Evolutionary conservation across 1,140 invertebrate genomes (phyloP).

Genomic region (Heterodera schachtii): DNA sequence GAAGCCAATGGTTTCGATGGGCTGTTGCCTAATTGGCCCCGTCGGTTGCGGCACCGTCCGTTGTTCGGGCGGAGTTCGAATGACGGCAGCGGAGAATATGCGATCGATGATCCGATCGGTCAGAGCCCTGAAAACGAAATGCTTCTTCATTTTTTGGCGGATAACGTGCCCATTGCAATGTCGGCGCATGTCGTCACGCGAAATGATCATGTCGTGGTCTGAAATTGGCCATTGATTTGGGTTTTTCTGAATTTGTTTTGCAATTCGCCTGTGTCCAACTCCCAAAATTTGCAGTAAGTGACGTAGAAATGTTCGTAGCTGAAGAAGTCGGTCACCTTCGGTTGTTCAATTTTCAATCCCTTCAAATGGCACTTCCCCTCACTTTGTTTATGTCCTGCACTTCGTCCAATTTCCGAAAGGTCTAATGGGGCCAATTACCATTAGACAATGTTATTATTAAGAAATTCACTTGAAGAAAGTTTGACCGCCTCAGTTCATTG

Average conservation of each 20-base stretch:
- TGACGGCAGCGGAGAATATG: conserved; percentile 95
- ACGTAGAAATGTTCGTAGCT: conserved; percentile 99
- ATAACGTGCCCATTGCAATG: conserved; percentile 82
- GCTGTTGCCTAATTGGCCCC: conserved; percentile 42
- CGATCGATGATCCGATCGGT: conserved; percentile 92
- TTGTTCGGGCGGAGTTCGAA: conserved; percentile 68
- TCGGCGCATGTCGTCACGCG: conserved; percentile 83
- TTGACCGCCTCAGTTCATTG: conserved; percentile 85
- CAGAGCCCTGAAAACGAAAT: conserved; percentile 73
- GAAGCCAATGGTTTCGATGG: conserved; percentile 68
- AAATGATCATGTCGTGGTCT: conserved; percentile 88
- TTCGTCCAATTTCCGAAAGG: conserved; percentile 71
- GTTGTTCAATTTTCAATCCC: conserved; percentile 69
- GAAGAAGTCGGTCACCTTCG: conserved; percentile 87
- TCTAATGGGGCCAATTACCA: conserved; percentile 36
- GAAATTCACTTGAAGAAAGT: conserved; percentile 78
- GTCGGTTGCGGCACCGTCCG: conserved; percentile 26
- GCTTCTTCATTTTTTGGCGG: too few relatives aligned
- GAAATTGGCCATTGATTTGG: conserved; percentile 68
- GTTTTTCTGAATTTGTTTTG: background rate
- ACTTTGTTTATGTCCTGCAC: conserved; percentile 81
- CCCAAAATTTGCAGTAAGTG: conserved; percentile 99
- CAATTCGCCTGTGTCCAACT: conserved; percentile 84
- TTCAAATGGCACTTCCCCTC: background rate
- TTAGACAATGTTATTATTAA: conserved; percentile 73